phyloP scores from a whole-genome alignment of 1,140 invertebrate species.

The Ceratoteleas bidentatus region DNA sequence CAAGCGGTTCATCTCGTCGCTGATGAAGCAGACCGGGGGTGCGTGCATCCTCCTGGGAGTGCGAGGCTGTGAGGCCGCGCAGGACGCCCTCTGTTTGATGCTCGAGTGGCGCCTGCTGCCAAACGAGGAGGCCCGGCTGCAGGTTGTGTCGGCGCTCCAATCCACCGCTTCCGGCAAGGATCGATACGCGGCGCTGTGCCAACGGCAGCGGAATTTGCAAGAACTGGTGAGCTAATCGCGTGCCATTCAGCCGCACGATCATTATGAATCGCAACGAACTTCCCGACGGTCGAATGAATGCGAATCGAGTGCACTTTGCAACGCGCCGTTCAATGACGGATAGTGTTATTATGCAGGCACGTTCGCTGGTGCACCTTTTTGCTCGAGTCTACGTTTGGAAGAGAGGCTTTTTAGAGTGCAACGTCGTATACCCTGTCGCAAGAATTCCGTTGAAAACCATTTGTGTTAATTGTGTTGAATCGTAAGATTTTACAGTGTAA shows the following conservation, averaged over 20 bases:
- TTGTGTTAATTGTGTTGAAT: too few relatives aligned
- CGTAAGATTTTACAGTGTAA: too few relatives aligned
- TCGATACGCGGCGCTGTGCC: slow-evolving; percentile 88
- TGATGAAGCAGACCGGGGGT: slow-evolving; percentile 86
- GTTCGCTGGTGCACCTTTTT: too few relatives aligned
- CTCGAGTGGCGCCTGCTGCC: slow-evolving; percentile 89
- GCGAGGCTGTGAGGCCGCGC: slow-evolving; percentile 85
- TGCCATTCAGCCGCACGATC: slow-evolving; percentile 50
- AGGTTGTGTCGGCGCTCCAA: slow-evolving; percentile 91
- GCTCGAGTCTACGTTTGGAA: too few relatives aligned
- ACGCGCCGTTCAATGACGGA: too few relatives aligned
- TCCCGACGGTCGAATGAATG: too few relatives aligned
- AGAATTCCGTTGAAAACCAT: too few relatives aligned
- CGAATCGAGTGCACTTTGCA: too few relatives aligned
- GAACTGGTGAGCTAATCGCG: slow-evolving; percentile 84
- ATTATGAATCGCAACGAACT: slow-evolving; percentile 57
- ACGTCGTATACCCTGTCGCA: too few relatives aligned
- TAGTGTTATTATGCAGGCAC: too few relatives aligned
- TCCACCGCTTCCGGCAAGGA: slow-evolving; percentile 87
- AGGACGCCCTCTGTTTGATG: slow-evolving; percentile 90
- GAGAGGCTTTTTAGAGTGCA: too few relatives aligned
- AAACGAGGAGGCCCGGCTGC: slow-evolving; percentile 86
- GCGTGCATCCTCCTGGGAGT: slow-evolving; percentile 89
- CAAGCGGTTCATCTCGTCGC: slow-evolving; percentile 88
- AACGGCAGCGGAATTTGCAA: slow-evolving; percentile 88